Evolutionary conservation across 53 echinoderm and acorn worm species (phyloP).

Genomic region (Hippasteria phrygiana): DNA sequence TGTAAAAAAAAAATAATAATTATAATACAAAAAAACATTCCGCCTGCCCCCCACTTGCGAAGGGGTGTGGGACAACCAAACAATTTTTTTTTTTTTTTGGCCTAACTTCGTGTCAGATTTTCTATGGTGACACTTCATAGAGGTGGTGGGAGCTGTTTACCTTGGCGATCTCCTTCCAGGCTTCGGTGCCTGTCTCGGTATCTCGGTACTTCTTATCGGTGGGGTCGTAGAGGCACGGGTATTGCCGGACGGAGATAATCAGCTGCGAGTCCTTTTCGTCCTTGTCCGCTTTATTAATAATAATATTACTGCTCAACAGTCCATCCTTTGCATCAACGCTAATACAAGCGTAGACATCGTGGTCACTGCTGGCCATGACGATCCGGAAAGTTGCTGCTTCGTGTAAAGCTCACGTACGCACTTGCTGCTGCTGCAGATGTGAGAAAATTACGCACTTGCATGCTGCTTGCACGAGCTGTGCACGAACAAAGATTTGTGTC

Average conservation of each 20-base stretch:
- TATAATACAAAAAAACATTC: no score
- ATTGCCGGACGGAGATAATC: background rate
- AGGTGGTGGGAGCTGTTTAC: background rate
- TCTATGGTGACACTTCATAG: no score
- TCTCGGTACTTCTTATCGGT: slow-evolving; percentile 6
- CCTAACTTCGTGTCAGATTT: no score
- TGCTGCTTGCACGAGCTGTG: background rate
- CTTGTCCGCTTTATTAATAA: background rate
- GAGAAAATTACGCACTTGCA: background rate
- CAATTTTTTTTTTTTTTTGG: no score
- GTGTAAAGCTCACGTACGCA: background rate
- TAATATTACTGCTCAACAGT: no score
- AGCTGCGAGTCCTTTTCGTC: background rate
- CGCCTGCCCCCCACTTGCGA: no score
- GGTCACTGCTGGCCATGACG: background rate
- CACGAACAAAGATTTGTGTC: background rate
- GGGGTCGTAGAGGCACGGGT: slow-evolving; percentile 32
- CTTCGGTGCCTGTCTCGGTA: background rate
- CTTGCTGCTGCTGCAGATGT: background rate
- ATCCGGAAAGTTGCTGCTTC: background rate
- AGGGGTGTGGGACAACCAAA: no score
- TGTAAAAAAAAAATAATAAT: no score
- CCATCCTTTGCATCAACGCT: no score
- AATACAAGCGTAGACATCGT: no score
- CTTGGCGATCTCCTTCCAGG: slow-evolving; percentile 3